A percentile compares a stretch with the other conserved stretches of the same genome.
Evolutionary conservation across 2,797 vertebrate species (phyloP).

Genomic region (Hylomyscus alleni): DNA sequence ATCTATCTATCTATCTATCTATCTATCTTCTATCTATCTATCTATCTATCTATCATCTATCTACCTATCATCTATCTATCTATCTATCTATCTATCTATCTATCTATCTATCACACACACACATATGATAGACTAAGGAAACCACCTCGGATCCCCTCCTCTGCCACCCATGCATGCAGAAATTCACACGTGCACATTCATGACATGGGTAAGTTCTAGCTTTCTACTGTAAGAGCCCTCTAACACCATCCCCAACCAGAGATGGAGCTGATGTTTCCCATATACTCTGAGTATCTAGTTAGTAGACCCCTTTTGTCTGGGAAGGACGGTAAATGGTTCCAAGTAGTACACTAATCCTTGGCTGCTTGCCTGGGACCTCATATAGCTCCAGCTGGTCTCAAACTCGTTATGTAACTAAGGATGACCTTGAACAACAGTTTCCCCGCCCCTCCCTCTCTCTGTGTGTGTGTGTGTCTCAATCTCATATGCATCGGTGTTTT

Average conservation of each 20-base stretch:
- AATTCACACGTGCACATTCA: neutral
- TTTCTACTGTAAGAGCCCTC: neutral
- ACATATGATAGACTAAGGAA: neutral
- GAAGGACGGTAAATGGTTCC: neutral
- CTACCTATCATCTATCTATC: no score
- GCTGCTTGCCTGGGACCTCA: neutral
- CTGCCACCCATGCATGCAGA: neutral
- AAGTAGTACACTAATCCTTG: neutral
- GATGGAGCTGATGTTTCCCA: neutral
- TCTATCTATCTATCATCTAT: no score
- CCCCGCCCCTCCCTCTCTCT: neutral
- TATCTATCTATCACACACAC: neutral
- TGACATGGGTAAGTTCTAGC: neutral
- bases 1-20: no score
- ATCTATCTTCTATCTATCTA: no score
- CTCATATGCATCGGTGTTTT: neutral
- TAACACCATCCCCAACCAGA: neutral
- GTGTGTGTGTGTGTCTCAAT: neutral
- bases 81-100: no score
- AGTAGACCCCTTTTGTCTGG: neutral
- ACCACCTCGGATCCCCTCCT: neutral
- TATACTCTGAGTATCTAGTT: neutral
- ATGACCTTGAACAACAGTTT: neutral
- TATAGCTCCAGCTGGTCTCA: neutral
- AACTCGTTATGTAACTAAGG: neutral